Evolutionary conservation across 2,888 invertebrate genomes (phyloP).

Genomic region (Aphidius colemani): DNA sequence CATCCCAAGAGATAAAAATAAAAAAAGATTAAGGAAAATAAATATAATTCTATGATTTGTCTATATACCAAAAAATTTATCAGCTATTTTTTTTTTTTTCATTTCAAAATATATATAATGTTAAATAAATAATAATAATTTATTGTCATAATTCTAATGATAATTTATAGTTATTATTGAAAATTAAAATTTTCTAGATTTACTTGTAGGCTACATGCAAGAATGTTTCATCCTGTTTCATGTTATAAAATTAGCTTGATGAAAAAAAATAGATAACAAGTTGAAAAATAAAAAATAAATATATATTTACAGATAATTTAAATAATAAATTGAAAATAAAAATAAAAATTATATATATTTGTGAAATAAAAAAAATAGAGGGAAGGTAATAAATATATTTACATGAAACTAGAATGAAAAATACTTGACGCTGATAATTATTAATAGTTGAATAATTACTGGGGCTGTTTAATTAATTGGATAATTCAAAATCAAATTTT

Average conservation of each 20-base stretch:
- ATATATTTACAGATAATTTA: background rate
- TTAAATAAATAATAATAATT: no score
- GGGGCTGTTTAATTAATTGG: background rate
- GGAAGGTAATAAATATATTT: background rate
- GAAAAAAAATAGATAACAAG: background rate
- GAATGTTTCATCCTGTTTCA: background rate
- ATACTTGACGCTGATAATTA: no score
- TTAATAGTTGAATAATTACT: background rate
- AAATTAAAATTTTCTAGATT: no score
- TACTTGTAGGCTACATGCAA: background rate
- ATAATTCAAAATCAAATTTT: background rate
- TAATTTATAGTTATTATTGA: no score
- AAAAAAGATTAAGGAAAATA: background rate
- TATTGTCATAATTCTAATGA: no score
- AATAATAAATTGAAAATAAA: background rate
- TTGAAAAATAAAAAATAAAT: background rate
- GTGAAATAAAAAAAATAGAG: slow-evolving; percentile 13
- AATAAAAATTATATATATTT: slow-evolving; percentile 21
- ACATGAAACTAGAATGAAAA: background rate
- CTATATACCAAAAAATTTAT: no score
- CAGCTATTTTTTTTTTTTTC: no score
- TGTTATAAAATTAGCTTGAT: background rate
- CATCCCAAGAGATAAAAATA: background rate
- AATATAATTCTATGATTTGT: background rate
- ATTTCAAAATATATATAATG: no score